phyloP scores from a whole-genome alignment of 2,797 vertebrate species.

The Poecilia wingei region DNA sequence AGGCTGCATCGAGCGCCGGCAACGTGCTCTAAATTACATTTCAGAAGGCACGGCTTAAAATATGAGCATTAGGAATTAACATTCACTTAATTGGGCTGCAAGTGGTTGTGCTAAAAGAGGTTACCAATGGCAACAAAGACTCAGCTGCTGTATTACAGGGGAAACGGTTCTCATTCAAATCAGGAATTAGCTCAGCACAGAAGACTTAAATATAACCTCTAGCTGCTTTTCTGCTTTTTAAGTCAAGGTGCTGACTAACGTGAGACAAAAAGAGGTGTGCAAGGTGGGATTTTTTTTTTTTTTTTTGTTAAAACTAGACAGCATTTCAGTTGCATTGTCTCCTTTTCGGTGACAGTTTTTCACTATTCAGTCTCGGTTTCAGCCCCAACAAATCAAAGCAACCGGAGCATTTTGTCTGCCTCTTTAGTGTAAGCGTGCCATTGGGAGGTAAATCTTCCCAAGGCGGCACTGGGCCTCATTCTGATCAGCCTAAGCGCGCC shows the following conservation, averaged over 20 bases:
- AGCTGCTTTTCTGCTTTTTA: conserved; percentile 16
- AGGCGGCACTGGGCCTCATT: conserved; percentile 63
- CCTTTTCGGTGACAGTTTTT: conserved; percentile 50
- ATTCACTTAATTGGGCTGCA: conserved; percentile 62
- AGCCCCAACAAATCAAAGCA: conserved; percentile 62
- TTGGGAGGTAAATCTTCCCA: conserved; percentile 62
- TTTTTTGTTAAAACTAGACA: neutral
- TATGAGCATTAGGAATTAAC: conserved; percentile 52
- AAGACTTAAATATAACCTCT: conserved; percentile 14
- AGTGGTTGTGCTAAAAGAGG: conserved; percentile 48
- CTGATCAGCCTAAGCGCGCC: conserved; percentile 65
- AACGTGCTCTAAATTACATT: conserved; percentile 55
- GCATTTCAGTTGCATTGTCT: conserved; percentile 32
- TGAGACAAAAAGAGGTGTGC: too few relatives aligned
- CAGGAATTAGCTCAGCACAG: conserved; percentile 20
- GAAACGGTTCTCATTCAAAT: conserved; percentile 40
- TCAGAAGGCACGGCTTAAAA: conserved; percentile 50
- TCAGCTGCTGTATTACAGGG: conserved; percentile 34
- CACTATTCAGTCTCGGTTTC: conserved; percentile 46
- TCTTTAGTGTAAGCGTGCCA: conserved; percentile 49
- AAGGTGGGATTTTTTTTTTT: neutral
- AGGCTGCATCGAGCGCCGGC: conserved; percentile 44
- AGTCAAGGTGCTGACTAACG: conserved; percentile 20
- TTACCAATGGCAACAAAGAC: conserved; percentile 68
- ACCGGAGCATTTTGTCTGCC: conserved; percentile 42